Percentiles rank a stretch among this genome's conserved stretches.
phyloP scores from a whole-genome alignment of 2,113 vertebrate genomes.

The Poecile atricapillus region DNA sequence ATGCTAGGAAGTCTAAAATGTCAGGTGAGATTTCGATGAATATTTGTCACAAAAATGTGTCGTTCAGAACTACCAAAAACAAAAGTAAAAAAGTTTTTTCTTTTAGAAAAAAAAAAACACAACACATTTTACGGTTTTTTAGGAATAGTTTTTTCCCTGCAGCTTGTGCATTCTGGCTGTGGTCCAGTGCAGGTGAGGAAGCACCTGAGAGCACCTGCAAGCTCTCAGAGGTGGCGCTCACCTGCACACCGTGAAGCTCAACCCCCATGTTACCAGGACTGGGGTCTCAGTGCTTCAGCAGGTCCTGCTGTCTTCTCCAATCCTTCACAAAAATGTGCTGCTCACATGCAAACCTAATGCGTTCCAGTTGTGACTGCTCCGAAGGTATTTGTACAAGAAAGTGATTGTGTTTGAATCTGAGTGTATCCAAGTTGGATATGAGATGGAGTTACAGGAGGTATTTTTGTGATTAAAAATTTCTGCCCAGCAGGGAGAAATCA shows the following conservation, averaged over 20 bases:
- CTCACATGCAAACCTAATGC: neutral
- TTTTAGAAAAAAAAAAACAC: no score
- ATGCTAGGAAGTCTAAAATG: neutral
- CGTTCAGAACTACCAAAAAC: neutral
- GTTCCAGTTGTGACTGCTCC: neutral
- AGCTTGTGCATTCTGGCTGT: fast-evolving
- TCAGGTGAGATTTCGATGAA: neutral
- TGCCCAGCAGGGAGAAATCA: conserved; percentile 10
- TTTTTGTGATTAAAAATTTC: conserved; percentile 53
- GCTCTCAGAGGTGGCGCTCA: neutral
- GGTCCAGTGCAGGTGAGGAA: neutral
- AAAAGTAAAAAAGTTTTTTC: no score
- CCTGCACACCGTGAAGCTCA: neutral
- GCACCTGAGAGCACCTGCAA: neutral
- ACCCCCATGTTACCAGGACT: fast-evolving
- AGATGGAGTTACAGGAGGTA: neutral
- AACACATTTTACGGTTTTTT: neutral
- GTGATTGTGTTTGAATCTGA: neutral
- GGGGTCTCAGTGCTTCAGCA: neutral
- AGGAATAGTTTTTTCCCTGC: neutral
- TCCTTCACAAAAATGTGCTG: neutral
- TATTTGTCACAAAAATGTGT: neutral
- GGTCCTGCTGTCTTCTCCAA: neutral
- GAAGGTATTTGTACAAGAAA: neutral
- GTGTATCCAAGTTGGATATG: neutral